Evolutionary conservation across 2,113 vertebrate genomes (phyloP).

Genomic region (Circaetus gallicus): DNA sequence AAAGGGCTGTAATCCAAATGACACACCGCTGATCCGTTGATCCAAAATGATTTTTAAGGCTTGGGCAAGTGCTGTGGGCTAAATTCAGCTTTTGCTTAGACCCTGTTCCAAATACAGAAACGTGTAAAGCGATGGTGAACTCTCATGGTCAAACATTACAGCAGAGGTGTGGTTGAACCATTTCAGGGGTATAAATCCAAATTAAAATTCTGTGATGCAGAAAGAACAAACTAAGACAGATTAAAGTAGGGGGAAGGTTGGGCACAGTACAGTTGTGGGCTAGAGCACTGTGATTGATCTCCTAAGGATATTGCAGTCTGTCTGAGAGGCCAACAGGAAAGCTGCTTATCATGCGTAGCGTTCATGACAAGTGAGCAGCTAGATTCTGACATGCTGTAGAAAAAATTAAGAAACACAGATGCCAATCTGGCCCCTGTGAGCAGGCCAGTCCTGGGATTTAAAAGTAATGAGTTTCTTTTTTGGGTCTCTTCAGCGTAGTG

Average conservation of each 20-base stretch:
- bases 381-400: background rate
- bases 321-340: background rate
- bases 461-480: background rate
- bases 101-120: background rate
- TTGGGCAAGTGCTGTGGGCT: background rate
- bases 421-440: background rate
- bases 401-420: background rate
- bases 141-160: background rate
- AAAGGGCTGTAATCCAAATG: constrained; percentile 17
- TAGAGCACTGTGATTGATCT: background rate
- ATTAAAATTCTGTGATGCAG: background rate
- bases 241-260: background rate
- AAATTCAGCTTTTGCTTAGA: background rate
- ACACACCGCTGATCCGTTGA: background rate
- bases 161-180: background rate
- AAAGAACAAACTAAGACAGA: background rate
- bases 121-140: background rate
- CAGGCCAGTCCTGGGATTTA: background rate
- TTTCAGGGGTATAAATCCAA: background rate
- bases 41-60: background rate
- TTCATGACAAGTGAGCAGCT: background rate
- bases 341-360: background rate
- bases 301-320: background rate
- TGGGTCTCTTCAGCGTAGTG: background rate
- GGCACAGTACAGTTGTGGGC: background rate